phyloP scores from a whole-genome alignment of 2,113 vertebrate species.

The Elephas maximus region DNA sequence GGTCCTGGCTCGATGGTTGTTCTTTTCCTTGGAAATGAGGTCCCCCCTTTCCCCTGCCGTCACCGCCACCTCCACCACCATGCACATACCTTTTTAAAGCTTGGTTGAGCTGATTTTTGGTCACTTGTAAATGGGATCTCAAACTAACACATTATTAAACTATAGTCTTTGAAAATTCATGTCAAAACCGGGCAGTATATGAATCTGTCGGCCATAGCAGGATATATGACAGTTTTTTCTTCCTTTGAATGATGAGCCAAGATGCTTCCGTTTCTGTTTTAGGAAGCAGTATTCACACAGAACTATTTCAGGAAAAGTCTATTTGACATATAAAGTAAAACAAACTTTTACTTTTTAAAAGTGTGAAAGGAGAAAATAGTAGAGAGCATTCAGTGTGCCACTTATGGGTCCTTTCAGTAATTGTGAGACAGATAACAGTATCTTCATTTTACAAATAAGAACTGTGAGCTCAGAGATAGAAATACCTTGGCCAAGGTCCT shows the following conservation, averaged over 20 bases:
- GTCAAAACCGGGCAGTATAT: background rate
- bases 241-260: background rate
- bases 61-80: background rate
- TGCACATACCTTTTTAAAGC: background rate
- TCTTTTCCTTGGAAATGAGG: background rate
- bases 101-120: background rate
- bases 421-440: background rate
- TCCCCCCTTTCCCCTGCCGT: background rate
- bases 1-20: background rate
- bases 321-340: background rate
- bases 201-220: background rate
- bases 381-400: background rate
- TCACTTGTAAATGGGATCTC: background rate
- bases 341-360: background rate
- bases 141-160: background rate
- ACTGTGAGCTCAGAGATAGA: background rate
- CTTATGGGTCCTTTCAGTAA: background rate
- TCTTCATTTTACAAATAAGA: background rate
- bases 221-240: background rate
- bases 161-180: constrained; percentile 34
- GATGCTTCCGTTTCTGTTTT: background rate
- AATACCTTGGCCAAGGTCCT: background rate
- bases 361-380: background rate
- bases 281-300: background rate
- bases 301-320: background rate